These are phyloP conservation scores for Phrynocephalus vlangalii DNA, from an alignment of 2,797 vertebrate genomes.

Conservation along the genomic window DNA sequence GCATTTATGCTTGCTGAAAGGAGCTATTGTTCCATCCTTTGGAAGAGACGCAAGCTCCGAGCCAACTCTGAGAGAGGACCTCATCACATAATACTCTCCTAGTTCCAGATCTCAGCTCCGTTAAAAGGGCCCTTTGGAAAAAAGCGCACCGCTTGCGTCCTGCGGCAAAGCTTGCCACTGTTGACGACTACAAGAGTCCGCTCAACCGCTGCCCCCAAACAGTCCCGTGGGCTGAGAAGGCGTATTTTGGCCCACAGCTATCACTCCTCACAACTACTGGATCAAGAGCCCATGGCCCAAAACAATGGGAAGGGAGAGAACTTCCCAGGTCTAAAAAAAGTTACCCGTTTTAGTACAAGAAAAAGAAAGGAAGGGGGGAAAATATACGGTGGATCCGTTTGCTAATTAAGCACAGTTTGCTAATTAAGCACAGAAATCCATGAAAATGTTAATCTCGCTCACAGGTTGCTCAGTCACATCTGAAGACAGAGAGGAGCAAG, in stretches of 20 bases:
- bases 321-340: not conserved
- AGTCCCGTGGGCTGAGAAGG: not conserved
- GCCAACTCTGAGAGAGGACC: not conserved
- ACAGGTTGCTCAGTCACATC: not conserved
- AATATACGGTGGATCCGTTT: no score
- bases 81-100: not conserved
- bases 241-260: not conserved
- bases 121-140: conserved; percentile 1
- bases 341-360: no score
- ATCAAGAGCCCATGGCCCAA: not conserved
- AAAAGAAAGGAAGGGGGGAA: no score
- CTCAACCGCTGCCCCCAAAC: not conserved
- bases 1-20: not conserved
- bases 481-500: no score
- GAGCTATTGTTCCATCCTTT: not conserved
- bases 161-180: no score
- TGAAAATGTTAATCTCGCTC: not conserved
- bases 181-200: not conserved
- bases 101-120: not conserved
- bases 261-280: not conserved
- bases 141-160: not conserved
- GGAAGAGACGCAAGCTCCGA: not conserved
- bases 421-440: no score
- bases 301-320: not conserved
- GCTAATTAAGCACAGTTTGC: no score